Evolutionary conservation across 1,140 invertebrate genomes (phyloP).

Genomic region (Lepidurus packardi): DNA sequence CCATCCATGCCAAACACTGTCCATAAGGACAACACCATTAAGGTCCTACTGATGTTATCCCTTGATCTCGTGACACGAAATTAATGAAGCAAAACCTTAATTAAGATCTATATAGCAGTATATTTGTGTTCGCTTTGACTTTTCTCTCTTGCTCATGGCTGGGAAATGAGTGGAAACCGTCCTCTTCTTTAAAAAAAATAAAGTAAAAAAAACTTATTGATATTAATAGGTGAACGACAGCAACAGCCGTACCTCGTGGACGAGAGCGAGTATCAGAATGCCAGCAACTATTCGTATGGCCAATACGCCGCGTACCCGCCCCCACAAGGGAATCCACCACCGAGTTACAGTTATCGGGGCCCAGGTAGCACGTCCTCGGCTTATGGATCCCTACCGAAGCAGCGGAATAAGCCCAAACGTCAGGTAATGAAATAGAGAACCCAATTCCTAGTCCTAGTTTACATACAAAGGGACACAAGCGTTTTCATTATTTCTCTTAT

Average conservation of each 20-base stretch:
- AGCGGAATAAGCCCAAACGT: neutral
- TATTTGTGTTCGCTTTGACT: neutral
- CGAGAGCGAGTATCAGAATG: neutral
- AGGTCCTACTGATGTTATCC: neutral
- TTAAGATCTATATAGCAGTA: neutral
- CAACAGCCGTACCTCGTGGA: neutral
- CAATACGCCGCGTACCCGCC: neutral
- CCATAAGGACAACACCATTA: neutral
- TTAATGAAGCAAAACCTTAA: slow-evolving; percentile 19
- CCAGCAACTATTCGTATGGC: neutral
- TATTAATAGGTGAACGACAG: slow-evolving; percentile 22
- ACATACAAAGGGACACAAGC: no score
- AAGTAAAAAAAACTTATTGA: neutral
- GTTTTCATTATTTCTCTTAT: no score
- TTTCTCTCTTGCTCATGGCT: neutral
- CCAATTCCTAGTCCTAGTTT: neutral
- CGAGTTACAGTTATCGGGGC: neutral
- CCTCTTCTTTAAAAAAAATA: neutral
- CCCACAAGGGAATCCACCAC: slow-evolving; percentile 10
- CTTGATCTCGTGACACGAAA: slow-evolving; percentile 21
- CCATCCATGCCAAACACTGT: neutral
- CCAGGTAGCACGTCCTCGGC: neutral
- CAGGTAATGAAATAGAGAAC: neutral
- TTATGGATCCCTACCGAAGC: neutral
- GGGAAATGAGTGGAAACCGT: neutral